These are phyloP conservation scores for Cryptus armator DNA, from an alignment of 2,888 invertebrate species.

Conservation along the genomic window DNA sequence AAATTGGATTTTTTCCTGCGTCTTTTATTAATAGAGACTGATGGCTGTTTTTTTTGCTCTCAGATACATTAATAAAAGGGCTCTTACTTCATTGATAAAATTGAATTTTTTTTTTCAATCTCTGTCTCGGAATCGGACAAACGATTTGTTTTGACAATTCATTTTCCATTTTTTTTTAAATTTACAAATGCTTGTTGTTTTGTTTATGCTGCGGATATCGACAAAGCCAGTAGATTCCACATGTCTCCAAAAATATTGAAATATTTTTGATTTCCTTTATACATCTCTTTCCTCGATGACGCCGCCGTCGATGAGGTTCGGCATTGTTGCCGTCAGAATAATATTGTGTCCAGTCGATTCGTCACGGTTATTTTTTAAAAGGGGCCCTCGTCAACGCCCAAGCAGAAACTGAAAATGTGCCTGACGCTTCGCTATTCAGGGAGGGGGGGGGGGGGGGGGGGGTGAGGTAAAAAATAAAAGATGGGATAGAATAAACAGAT, in stretches of 20 bases:
- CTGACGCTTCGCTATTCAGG: slow-evolving; percentile 26
- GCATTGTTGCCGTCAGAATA: slow-evolving; percentile 21
- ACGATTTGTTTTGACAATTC: background rate
- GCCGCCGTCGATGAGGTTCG: slow-evolving; percentile 15
- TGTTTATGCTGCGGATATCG: background rate
- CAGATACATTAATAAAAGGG: background rate
- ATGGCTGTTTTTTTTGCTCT: background rate
- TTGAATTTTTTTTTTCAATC: background rate
- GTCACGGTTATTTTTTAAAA: slow-evolving; percentile 52
- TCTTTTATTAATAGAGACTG: background rate
- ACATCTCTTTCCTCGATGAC: slow-evolving; percentile 4
- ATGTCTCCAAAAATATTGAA: slow-evolving; percentile 20
- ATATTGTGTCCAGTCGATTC: slow-evolving; percentile 50
- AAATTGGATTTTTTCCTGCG: slow-evolving; percentile 13
- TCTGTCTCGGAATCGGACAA: background rate
- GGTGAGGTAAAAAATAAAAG: slow-evolving; percentile 28
- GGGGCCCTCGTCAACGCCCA: slow-evolving; percentile 19
- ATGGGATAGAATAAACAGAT: slow-evolving; percentile 67
- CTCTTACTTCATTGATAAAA: background rate
- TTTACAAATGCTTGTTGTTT: background rate
- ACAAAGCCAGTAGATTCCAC: background rate
- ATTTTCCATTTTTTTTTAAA: background rate
- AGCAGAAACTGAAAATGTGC: slow-evolving; percentile 25
- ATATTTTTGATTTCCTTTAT: slow-evolving; percentile 27
- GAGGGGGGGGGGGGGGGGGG: background rate